Percentiles rank a stretch among this genome's conserved stretches.
Conservation (phyloP, 2,888 invertebrate species). For the Eledona agricola region DNA sequence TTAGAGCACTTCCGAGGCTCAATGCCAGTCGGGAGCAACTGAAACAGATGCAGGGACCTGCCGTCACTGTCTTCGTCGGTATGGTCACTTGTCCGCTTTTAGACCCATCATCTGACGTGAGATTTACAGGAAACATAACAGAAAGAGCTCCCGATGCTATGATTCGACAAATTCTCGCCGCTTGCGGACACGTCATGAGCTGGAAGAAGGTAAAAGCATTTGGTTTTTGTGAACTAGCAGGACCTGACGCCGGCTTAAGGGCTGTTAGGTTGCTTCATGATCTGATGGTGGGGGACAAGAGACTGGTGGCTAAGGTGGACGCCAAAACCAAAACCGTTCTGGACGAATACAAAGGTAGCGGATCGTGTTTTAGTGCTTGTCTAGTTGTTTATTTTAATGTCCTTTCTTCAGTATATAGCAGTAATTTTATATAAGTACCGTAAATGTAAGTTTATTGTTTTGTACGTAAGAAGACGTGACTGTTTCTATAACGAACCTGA, state of each 20-base stretch:
- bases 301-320: constrained; percentile 95
- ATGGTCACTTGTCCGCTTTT: too few species aligned
- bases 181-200: constrained; percentile 92
- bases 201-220: constrained; percentile 99
- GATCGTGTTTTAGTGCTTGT: background rate
- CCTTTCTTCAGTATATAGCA: constrained; percentile 32
- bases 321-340: constrained; percentile 95
- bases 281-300: constrained; percentile 90
- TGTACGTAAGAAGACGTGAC: background rate
- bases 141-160: constrained; percentile 95
- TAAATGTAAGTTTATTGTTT: constrained; percentile 36
- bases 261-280: constrained; percentile 94
- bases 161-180: constrained; percentile 89
- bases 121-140: constrained; percentile 79
- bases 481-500: constrained; percentile 3
- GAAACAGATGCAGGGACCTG: constrained; percentile 74
- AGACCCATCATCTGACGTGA: too few species aligned
- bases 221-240: constrained; percentile 97
- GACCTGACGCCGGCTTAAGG: constrained; percentile 93
- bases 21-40: constrained; percentile 60
- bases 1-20: constrained; percentile 59
- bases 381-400: constrained; percentile 25
- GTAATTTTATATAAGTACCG: constrained; percentile 31
- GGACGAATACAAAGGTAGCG: constrained; percentile 89
- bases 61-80: constrained; percentile 98